Evolutionary conservation across 2,113 vertebrate genomes (phyloP).

Genomic region (Microtus ochrogaster): DNA sequence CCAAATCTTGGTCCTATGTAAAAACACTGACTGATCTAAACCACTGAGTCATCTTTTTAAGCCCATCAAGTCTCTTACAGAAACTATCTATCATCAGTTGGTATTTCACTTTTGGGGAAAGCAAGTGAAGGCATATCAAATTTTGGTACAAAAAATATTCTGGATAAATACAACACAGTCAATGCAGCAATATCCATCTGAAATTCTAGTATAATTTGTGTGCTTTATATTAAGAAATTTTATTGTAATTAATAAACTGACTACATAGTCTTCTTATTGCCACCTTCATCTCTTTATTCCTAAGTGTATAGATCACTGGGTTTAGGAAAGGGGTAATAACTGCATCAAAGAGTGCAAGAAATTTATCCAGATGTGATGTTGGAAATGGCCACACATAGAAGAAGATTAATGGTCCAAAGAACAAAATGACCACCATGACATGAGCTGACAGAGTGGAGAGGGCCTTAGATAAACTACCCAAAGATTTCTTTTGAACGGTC

Average conservation of each 20-base stretch:
- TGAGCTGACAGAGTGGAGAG: conserved; percentile 69
- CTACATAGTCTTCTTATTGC: conserved; percentile 35
- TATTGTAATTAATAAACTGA: conserved; percentile 34
- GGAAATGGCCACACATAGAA: conserved; percentile 65
- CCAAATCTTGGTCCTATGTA: background rate
- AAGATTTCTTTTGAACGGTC: conserved; percentile 61
- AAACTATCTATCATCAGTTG: background rate
- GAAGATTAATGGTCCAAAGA: conserved; percentile 67
- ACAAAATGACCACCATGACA: conserved; percentile 62
- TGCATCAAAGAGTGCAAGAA: conserved; percentile 65
- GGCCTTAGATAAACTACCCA: conserved; percentile 41
- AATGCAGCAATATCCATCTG: background rate
- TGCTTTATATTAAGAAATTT: conserved; percentile 4
- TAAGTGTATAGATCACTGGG: conserved; percentile 62
- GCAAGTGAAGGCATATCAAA: background rate
- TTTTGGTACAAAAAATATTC: background rate
- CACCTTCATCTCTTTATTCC: conserved; percentile 69
- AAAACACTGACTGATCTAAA: background rate
- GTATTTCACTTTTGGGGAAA: background rate
- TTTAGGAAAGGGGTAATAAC: conserved; percentile 71
- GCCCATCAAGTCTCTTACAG: background rate
- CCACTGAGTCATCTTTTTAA: background rate
- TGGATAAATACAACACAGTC: background rate
- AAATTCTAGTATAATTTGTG: background rate
- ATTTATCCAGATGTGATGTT: conserved; percentile 62